Evolutionary conservation across 2,888 invertebrate genomes (phyloP).

Genomic region (Crematogaster levior): DNA sequence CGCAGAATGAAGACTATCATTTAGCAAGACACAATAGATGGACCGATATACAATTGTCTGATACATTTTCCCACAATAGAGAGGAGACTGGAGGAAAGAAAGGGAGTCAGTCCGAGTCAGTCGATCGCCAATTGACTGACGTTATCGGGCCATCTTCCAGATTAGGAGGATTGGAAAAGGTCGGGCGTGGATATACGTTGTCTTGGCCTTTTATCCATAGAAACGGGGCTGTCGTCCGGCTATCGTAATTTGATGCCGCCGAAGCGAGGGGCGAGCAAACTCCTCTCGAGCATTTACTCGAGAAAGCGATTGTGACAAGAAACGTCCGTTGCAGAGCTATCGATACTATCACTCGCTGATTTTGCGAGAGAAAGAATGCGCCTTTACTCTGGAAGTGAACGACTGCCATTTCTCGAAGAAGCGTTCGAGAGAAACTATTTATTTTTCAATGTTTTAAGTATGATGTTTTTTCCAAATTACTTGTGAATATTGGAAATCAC

Average conservation of each 20-base stretch:
- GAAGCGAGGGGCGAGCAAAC: constrained; percentile 24
- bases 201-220: constrained; percentile 69
- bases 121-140: constrained; percentile 84
- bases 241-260: constrained; percentile 65
- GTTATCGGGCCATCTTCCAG: constrained; percentile 83
- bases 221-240: constrained; percentile 52
- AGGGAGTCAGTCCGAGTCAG: constrained; percentile 72
- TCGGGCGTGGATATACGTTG: constrained; percentile 56
- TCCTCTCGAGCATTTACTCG: constrained; percentile 57
- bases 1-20: constrained; percentile 73
- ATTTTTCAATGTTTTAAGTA: not conserved
- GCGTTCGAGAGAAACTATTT: not conserved
- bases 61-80: constrained; percentile 80
- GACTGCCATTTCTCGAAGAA: not conserved
- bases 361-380: constrained; percentile 10
- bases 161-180: constrained; percentile 82
- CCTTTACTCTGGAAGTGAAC: not conserved
- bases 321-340: constrained; percentile 44
- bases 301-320: constrained; percentile 44
- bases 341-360: constrained; percentile 44
- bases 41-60: constrained; percentile 80
- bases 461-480: not conserved
- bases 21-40: constrained; percentile 77
- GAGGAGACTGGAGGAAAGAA: constrained; percentile 54
- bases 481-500: not conserved